phyloP scores from a whole-genome alignment of 2,888 invertebrate genomes.

The Drosophila atroscutellata region DNA sequence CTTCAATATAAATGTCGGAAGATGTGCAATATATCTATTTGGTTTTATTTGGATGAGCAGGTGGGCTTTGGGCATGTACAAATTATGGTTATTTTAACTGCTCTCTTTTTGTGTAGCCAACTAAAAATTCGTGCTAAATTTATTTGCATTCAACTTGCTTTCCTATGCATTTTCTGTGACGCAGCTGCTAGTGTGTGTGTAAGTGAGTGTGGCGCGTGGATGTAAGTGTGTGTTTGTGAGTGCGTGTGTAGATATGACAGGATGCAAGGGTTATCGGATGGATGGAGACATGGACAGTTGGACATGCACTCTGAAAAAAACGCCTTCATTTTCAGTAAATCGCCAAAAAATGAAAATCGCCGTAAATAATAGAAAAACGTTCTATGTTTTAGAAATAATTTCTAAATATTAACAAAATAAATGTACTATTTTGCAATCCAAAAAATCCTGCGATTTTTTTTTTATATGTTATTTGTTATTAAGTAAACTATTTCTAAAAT shows the following conservation, averaged over 20 bases:
- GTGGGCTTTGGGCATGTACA: background rate
- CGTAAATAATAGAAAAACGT: background rate
- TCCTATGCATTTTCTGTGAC: slow-evolving; percentile 10
- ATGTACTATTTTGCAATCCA: background rate
- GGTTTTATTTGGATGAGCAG: slow-evolving; percentile 9
- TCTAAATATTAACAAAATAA: background rate
- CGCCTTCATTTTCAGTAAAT: background rate
- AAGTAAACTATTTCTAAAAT: background rate
- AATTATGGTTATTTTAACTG: slow-evolving; percentile 12
- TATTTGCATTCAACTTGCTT: slow-evolving; percentile 25
- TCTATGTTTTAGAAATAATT: background rate
- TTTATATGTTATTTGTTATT: background rate
- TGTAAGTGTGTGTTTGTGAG: background rate
- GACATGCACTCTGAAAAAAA: background rate
- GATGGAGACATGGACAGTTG: slow-evolving; percentile 10
- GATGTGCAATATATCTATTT: slow-evolving; percentile 3
- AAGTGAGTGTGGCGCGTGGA: background rate
- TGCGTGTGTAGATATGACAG: slow-evolving; percentile 9
- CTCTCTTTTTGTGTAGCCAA: slow-evolving; percentile 20
- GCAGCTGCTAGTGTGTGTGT: slow-evolving; percentile 5
- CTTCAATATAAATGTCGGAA: slow-evolving; percentile 1
- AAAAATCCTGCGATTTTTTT: accelerated
- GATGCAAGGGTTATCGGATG: slow-evolving; percentile 1
- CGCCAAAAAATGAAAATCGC: accelerated
- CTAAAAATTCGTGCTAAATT: slow-evolving; percentile 26